phyloP scores from a whole-genome alignment of 2,797 vertebrate species.

The Pangasius sanitwongsei region DNA sequence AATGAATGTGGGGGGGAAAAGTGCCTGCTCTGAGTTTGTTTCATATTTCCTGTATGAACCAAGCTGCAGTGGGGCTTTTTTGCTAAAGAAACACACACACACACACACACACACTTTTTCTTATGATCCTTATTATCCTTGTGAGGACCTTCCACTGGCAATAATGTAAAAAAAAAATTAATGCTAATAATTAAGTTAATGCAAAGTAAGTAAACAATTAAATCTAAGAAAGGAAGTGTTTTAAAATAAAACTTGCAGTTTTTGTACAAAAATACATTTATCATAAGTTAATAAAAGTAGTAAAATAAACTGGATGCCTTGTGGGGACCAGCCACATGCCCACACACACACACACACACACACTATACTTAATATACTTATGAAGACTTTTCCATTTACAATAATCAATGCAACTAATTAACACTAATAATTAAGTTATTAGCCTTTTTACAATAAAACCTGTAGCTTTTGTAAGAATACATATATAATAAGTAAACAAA shows the following conservation, averaged over 20 bases:
- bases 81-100: background rate
- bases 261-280: background rate
- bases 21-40: background rate
- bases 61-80: background rate
- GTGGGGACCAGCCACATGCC: background rate
- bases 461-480: background rate
- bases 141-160: background rate
- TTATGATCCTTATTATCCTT: background rate
- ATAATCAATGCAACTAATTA: background rate
- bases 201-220: background rate
- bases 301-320: background rate
- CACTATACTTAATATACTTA: background rate
- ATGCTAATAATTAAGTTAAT: background rate
- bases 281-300: background rate
- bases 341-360: background rate
- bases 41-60: conserved; percentile 23
- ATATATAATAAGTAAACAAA: too few relatives aligned
- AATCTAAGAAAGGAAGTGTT: background rate
- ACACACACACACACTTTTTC: background rate
- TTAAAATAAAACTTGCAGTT: background rate
- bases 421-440: background rate
- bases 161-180: background rate
- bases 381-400: background rate
- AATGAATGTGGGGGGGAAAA: background rate
- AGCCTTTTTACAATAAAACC: background rate